Base-by-base conservation (phyloP, 1,140 invertebrate genomes). In the Trachymyrmex cornetzi region DNA sequence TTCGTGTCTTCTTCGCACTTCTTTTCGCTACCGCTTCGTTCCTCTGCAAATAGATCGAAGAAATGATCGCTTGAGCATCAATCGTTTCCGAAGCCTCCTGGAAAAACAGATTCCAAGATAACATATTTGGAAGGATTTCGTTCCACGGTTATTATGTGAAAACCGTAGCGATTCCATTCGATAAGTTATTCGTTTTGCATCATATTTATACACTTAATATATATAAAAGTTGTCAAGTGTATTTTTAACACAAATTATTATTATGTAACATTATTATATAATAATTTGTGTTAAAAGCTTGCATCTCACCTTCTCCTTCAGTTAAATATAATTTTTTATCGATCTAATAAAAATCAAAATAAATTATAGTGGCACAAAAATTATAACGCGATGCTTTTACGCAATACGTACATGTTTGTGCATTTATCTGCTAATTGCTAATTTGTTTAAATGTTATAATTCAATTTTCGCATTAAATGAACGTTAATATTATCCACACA, bases 101-200 rank as follows among this genome's bases (percentile, higher is more conserved):
- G 50, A 81, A 82, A 82, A 74, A 82, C 38, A 48, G 14, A 16
- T 80, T 30, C 67, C 38, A 34, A 24, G 64, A 57, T 81, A 19
- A 44, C 53, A 27, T 44, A 50, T 44, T 34, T 44, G 38, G 38
- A 11, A 44, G 38, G 9, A 44, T 44, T 44, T 48, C 44, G 12
- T 59, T 72, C 0, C 22, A 19, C 11, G 2, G 19, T 14, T 48
- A 27, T 59, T 9, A 3, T 16, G 19, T 30, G 24, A 44, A 19
- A 72, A 19, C 22, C 9, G 12, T 9, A 59, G 7, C 14, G 2
- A 27, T 71, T 81, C 9, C 22, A 57, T 27, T n/a, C 11, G 22
- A 24, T 44, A 34, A 81, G 6, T 27, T 57, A 38, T 71, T n/a
- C 19, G 16, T 79, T 66, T 79, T 6, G 0, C 22, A 48, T 64